phyloP scores from a whole-genome alignment of 2,888 invertebrate species.

The Drosophila atripex region DNA sequence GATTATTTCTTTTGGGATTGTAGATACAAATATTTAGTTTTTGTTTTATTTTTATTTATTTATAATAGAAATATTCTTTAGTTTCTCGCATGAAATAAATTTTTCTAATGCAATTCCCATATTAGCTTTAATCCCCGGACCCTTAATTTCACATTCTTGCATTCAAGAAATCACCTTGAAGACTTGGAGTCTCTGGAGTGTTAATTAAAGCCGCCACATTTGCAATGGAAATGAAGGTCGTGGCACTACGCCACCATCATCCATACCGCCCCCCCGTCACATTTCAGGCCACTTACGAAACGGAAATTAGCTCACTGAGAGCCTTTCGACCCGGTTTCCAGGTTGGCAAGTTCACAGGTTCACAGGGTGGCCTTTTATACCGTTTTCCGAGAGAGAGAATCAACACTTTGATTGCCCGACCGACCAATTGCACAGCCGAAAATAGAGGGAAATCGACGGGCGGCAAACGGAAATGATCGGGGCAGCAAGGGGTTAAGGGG shows the following conservation, averaged over 20 bases:
- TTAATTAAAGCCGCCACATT: slow-evolving; percentile 24
- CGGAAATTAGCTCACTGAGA: slow-evolving; percentile 67
- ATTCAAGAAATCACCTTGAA: not conserved
- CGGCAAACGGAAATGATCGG: not conserved
- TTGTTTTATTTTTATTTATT: not conserved
- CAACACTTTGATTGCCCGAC: not conserved
- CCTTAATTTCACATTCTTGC: not conserved
- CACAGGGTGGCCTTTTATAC: slow-evolving; percentile 7
- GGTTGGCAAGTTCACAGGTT: slow-evolving; percentile 12
- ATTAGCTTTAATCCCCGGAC: not conserved
- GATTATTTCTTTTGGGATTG: not conserved
- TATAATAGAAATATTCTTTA: no score
- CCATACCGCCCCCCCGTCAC: no score
- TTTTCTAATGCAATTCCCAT: no score
- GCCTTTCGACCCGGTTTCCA: slow-evolving; percentile 24
- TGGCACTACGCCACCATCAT: not conserved
- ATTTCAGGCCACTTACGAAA: slow-evolving; percentile 14
- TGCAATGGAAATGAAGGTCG: slow-evolving; percentile 51
- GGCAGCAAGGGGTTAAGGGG: not conserved
- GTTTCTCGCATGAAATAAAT: no score
- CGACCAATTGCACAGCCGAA: slow-evolving; percentile 46
- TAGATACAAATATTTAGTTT: no score
- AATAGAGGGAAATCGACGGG: not conserved
- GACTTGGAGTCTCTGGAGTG: not conserved
- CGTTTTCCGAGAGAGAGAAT: no score